Percentiles rank a stretch among this genome's conserved stretches.
Evolutionary conservation across 2,888 invertebrate species (phyloP).

Genomic region (Lycocerus yunnanus): DNA sequence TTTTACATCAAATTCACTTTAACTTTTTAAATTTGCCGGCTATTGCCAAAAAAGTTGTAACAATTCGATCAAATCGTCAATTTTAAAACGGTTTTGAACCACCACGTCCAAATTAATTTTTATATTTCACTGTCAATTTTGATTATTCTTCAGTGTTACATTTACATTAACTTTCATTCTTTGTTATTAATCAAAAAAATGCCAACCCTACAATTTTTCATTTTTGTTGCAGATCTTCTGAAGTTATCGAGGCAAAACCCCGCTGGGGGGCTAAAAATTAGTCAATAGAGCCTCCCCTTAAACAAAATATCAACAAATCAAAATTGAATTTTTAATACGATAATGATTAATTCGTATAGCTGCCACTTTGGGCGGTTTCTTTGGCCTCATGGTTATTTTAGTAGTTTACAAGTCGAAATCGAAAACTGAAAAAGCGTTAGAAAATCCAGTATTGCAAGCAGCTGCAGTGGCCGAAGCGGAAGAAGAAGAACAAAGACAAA

Average conservation of each 20-base stretch:
- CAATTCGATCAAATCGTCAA: neutral
- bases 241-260: slow-evolving; percentile 49
- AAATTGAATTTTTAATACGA: slow-evolving; percentile 88
- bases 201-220: neutral
- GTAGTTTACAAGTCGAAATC: slow-evolving; percentile 89
- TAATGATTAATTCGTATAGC: slow-evolving; percentile 90
- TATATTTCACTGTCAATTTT: neutral
- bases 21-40: neutral
- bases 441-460: slow-evolving; percentile 80
- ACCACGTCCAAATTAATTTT: too few relatives aligned
- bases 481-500: slow-evolving; percentile 72
- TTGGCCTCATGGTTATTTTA: slow-evolving; percentile 88
- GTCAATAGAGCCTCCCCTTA: slow-evolving; percentile 37
- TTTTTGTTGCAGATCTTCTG: slow-evolving; percentile 38
- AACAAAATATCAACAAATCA: slow-evolving; percentile 56
- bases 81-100: neutral
- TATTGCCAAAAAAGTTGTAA: neutral
- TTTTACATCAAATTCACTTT: neutral
- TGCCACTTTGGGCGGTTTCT: slow-evolving; percentile 88
- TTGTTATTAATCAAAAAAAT: neutral
- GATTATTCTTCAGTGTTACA: neutral
- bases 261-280: slow-evolving; percentile 41
- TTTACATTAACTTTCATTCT: neutral
- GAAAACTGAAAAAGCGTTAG: slow-evolving; percentile 73
- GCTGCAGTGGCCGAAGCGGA: slow-evolving; percentile 75